Evolutionary conservation across 2,888 invertebrate species (phyloP).

Genomic region (Latrodectus elegans): DNA sequence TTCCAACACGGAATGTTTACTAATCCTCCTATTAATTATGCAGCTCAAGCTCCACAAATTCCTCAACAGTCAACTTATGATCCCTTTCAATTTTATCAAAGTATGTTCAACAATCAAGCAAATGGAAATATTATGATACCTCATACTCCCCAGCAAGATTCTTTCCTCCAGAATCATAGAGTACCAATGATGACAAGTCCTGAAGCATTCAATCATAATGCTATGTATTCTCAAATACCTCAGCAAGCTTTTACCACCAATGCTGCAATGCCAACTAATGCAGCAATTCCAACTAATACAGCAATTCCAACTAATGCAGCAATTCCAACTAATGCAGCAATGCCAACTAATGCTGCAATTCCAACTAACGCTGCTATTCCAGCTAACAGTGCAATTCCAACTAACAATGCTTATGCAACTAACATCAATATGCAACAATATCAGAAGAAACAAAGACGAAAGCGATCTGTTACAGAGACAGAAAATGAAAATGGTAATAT

Average conservation of each 20-base stretch:
- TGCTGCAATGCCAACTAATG: background rate
- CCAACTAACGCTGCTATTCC: background rate
- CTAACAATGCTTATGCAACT: background rate
- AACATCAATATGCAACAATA: constrained; percentile 26
- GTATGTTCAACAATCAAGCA: constrained; percentile 23
- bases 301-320: too few relatives aligned
- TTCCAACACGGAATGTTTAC: constrained; percentile 34
- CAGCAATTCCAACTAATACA: background rate
- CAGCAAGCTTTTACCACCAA: constrained; percentile 7
- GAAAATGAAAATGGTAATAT: background rate
- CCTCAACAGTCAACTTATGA: constrained; percentile 20
- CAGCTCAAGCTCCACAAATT: constrained; percentile 14
- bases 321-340: too few relatives aligned
- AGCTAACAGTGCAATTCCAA: background rate
- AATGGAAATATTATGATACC: constrained; percentile 26
- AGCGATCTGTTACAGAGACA: constrained; percentile 7
- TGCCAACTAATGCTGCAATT: too few relatives aligned
- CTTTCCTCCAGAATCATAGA: constrained; percentile 56
- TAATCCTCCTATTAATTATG: constrained; percentile 23
- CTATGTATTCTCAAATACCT: constrained; percentile 18
- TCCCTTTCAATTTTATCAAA: constrained; percentile 52
- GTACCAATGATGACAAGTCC: constrained; percentile 15
- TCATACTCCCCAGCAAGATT: constrained; percentile 17
- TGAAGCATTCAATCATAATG: background rate
- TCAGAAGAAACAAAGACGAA: constrained; percentile 41